Percentiles rank a stretch among this genome's conserved stretches.
Evolutionary conservation across 2,797 vertebrate genomes (phyloP).

Genomic region (Sebastes taczanowskii): DNA sequence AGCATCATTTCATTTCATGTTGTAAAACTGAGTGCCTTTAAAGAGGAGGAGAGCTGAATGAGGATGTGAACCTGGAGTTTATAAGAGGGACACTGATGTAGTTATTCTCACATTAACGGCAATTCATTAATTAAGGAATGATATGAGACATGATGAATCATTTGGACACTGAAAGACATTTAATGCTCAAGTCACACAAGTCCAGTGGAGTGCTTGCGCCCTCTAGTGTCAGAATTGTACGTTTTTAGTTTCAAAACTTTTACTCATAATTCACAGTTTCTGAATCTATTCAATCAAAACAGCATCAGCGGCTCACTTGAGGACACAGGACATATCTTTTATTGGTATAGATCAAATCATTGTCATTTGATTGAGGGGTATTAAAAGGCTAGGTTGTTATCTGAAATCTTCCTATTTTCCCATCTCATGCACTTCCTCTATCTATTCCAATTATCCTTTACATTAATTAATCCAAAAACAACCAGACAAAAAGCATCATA

Average conservation of each 20-base stretch:
- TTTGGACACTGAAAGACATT: neutral
- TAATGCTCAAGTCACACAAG: neutral
- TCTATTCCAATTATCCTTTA: neutral
- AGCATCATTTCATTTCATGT: neutral
- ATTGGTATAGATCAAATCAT: neutral
- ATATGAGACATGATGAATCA: slow-evolving; percentile 7
- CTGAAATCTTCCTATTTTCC: neutral
- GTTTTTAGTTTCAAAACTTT: neutral
- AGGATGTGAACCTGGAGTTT: neutral
- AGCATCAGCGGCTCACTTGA: neutral
- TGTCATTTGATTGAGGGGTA: neutral
- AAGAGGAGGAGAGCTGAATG: neutral
- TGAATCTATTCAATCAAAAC: neutral
- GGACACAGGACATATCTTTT: neutral
- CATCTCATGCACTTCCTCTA: neutral
- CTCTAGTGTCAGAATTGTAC: slow-evolving; percentile 53
- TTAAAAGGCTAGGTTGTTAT: neutral
- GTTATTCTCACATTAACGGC: slow-evolving; percentile 8
- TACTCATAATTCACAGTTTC: neutral
- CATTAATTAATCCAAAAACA: neutral
- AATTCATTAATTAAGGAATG: slow-evolving; percentile 23
- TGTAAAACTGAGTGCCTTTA: neutral
- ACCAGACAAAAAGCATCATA: neutral
- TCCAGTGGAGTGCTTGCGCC: slow-evolving; percentile 45
- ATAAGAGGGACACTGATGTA: neutral